phyloP scores from a whole-genome alignment of 1,140 invertebrate species.

The Zelostemma sp. region DNA sequence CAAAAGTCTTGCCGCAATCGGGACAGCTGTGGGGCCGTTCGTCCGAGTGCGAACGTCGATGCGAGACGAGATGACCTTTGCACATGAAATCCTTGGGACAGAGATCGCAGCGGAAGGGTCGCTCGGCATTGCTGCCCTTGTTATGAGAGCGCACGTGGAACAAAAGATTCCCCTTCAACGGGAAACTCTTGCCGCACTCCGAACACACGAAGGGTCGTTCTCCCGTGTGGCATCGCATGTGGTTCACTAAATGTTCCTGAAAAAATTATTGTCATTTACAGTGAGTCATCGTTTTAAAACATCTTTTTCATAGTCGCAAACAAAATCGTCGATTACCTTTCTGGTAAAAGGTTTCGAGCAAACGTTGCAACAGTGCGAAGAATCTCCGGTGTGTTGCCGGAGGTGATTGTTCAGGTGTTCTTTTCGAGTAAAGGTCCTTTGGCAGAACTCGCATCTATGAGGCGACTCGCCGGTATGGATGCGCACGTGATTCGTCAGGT shows the following conservation, averaged over 20 bases:
- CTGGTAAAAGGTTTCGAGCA: constrained; percentile 90
- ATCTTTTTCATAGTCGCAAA: neutral
- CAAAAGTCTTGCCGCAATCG: constrained; percentile 83
- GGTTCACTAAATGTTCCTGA: constrained; percentile 79
- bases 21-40: constrained; percentile 85
- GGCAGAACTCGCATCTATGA: constrained; percentile 85
- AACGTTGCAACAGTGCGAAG: constrained; percentile 86
- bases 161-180: constrained; percentile 88
- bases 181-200: constrained; percentile 89
- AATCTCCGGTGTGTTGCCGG: constrained; percentile 91
- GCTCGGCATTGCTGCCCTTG: constrained; percentile 84
- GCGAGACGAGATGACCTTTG: constrained; percentile 93
- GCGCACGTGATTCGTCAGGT: constrained; percentile 82
- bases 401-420: constrained; percentile 86
- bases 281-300: neutral
- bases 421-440: constrained; percentile 85
- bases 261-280: neutral
- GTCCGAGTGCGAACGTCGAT: constrained; percentile 89
- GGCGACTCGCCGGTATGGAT: constrained; percentile 82
- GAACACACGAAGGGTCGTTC: constrained; percentile 85
- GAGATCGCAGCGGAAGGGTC: constrained; percentile 94
- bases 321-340: constrained; percentile 71
- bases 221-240: constrained; percentile 89
- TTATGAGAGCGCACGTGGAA: constrained; percentile 97
- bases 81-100: constrained; percentile 98